Conservation (phyloP, 1,140 invertebrate genomes). For the Lysiphlebus fabarum region DNA sequence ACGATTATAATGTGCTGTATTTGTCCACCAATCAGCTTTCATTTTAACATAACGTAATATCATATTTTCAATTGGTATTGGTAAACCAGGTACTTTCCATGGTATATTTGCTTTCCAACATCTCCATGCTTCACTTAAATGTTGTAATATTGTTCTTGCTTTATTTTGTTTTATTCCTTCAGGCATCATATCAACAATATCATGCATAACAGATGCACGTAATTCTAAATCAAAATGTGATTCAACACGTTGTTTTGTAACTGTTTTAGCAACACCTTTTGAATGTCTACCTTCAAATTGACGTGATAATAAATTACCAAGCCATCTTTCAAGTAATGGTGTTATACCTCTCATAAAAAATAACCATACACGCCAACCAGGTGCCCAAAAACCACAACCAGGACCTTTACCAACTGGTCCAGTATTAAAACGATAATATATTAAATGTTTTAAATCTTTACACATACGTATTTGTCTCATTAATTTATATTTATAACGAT, state of each 20-base stretch:
- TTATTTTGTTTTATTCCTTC: constrained; percentile 86
- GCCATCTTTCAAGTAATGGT: constrained; percentile 94
- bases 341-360: constrained; percentile 99
- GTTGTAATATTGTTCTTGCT: constrained; percentile 96
- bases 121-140: constrained; percentile 98
- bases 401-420: constrained; percentile 98
- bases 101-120: constrained; percentile 99
- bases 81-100: constrained; percentile 98
- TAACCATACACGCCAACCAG: constrained; percentile 98
- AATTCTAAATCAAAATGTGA: no score
- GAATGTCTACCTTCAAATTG: constrained; percentile 99
- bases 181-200: no score
- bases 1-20: constrained; percentile 99
- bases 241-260: background rate
- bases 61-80: constrained; percentile 99
- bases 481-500: constrained; percentile 98
- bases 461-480: constrained; percentile 99
- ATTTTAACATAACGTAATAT: constrained; percentile 99
- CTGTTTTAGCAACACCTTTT: constrained; percentile 97
- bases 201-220: no score
- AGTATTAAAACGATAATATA: constrained; percentile 99
- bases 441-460: constrained; percentile 98
- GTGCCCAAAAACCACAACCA: constrained; percentile 98
- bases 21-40: constrained; percentile 99
- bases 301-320: constrained; percentile 94